A percentile compares a stretch with the other conserved stretches of the same genome.
Evolutionary conservation across 2,797 vertebrate species (phyloP).

Genomic region (Scolopax bukidnonensis): DNA sequence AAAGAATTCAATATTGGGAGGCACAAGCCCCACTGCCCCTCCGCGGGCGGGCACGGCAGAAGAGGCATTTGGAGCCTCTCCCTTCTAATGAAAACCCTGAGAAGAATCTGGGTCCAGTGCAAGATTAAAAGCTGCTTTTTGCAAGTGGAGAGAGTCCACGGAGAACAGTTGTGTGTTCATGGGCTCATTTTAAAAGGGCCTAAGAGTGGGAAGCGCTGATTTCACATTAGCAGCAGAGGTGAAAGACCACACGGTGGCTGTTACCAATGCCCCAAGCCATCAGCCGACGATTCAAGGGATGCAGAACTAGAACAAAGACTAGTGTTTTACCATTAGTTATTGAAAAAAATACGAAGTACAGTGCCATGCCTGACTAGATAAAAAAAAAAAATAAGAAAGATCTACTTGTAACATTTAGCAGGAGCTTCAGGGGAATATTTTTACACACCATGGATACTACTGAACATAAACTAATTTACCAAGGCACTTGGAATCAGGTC

Average conservation of each 20-base stretch:
- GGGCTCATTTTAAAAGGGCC: background rate
- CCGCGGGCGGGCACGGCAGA: background rate
- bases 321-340: background rate
- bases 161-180: background rate
- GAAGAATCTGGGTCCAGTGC: background rate
- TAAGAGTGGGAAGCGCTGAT: background rate
- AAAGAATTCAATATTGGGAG: background rate
- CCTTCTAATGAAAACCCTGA: background rate
- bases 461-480: constrained; percentile 59
- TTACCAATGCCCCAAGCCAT: background rate
- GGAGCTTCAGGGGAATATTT: constrained; percentile 52
- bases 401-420: constrained; percentile 36
- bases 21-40: background rate
- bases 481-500: constrained; percentile 56
- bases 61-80: accelerated
- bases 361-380: background rate
- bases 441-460: constrained; percentile 24
- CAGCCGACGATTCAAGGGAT: background rate
- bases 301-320: background rate
- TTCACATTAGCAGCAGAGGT: background rate
- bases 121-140: background rate
- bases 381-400: background rate
- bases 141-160: background rate
- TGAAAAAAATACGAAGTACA: background rate
- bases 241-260: background rate